phyloP scores from a whole-genome alignment of 2,113 vertebrate species.

The Microcebus murinus region DNA sequence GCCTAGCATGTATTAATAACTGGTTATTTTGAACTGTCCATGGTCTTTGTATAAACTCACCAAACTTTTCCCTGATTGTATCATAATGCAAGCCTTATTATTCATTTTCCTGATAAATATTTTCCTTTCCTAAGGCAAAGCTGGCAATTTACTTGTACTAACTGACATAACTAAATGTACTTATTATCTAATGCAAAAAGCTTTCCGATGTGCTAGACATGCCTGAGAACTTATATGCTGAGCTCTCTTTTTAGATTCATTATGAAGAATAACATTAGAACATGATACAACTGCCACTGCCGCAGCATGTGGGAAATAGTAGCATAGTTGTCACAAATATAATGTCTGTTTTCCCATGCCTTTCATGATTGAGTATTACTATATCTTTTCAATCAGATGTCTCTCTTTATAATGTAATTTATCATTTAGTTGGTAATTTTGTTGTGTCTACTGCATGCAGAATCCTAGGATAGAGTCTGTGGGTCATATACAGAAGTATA shows the following conservation, averaged over 20 bases:
- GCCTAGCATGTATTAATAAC: too few species aligned
- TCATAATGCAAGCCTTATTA: slow-evolving; percentile 76
- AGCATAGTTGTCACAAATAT: slow-evolving; percentile 1
- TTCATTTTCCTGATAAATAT: slow-evolving; percentile 76
- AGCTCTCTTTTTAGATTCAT: not conserved
- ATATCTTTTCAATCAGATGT: not conserved
- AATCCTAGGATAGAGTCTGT: not conserved
- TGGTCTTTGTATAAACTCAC: slow-evolving; percentile 72
- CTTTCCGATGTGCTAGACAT: not conserved
- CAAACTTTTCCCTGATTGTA: slow-evolving; percentile 77
- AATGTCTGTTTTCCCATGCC: not conserved
- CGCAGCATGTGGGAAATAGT: not conserved
- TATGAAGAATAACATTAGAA: slow-evolving; percentile 21
- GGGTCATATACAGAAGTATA: not conserved
- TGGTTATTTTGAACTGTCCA: slow-evolving; percentile 21
- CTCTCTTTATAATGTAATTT: slow-evolving; percentile 46
- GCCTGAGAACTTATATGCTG: not conserved
- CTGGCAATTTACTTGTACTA: slow-evolving; percentile 58
- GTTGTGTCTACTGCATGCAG: not conserved
- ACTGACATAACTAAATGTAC: not conserved
- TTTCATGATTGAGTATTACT: slow-evolving; percentile 9
- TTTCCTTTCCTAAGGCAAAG: slow-evolving; percentile 71
- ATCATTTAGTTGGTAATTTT: slow-evolving; percentile 45
- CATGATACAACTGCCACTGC: not conserved
- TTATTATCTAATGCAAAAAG: not conserved